A percentile compares a stretch with the other conserved stretches of the same genome.
These are phyloP conservation scores for Caranx ignobilis DNA, from an alignment of 2,113 vertebrate genomes.

Conservation along the genomic window DNA sequence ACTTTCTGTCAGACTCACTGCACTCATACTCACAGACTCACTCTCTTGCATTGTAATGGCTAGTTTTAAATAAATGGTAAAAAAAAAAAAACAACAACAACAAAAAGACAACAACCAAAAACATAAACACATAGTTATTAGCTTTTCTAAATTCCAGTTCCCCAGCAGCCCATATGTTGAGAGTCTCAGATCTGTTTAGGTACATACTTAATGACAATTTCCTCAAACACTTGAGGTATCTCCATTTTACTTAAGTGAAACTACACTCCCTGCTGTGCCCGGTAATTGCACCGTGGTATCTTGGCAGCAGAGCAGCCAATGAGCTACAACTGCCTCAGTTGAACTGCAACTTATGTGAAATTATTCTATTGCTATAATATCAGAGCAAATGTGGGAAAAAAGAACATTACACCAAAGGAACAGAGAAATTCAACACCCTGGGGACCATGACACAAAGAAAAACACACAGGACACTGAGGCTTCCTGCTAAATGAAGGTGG, in stretches of 20 bases:
- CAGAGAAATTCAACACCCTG: not conserved
- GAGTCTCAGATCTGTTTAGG: conserved; percentile 52
- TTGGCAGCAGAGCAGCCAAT: conserved; percentile 40
- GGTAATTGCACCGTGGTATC: conserved; percentile 66
- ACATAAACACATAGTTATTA: conserved; percentile 20
- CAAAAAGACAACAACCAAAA: too few species aligned
- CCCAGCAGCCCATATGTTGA: conserved; percentile 1
- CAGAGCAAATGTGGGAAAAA: conserved; percentile 22
- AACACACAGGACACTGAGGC: not conserved
- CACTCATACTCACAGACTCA: not conserved
- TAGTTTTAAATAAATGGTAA: not conserved
- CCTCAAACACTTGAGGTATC: conserved; percentile 51
- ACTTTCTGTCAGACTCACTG: conserved; percentile 1
- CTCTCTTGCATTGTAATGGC: conserved; percentile 13
- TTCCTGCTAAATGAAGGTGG: not conserved
- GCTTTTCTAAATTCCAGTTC: conserved; percentile 41
- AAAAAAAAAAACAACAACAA: not conserved
- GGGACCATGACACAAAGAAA: not conserved
- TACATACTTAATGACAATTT: conserved; percentile 62
- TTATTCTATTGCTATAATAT: conserved; percentile 24
- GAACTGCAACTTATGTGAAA: conserved; percentile 47
- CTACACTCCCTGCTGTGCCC: conserved; percentile 53
- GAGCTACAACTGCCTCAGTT: conserved; percentile 43
- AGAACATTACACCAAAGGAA: not conserved
- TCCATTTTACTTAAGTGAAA: conserved; percentile 57